Percentiles rank a stretch among this genome's conserved stretches.
These are phyloP conservation scores for Garrulus glandarius DNA, from an alignment of 2,797 vertebrate genomes.

Conservation along the genomic window DNA sequence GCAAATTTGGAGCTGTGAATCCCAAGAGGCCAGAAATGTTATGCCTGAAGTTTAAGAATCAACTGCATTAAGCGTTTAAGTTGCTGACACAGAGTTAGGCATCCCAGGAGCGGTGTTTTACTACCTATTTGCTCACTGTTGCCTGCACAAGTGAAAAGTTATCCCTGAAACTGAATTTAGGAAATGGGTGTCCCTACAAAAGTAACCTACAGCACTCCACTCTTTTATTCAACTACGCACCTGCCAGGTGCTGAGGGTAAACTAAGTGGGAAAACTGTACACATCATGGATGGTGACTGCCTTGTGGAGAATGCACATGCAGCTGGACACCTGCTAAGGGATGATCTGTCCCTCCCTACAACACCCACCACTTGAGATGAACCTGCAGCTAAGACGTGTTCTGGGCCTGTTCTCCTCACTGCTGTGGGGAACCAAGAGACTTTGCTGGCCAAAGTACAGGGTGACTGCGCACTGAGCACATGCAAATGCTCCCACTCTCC, in stretches of 20 bases:
- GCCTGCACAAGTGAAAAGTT: not conserved
- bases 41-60: not conserved
- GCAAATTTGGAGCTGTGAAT: not conserved
- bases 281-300: not conserved
- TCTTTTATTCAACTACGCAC: not conserved
- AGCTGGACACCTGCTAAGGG: not conserved
- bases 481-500: not conserved
- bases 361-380: not conserved
- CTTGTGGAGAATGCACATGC: not conserved
- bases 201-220: not conserved
- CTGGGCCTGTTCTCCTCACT: not conserved
- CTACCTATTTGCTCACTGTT: not conserved
- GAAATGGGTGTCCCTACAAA: not conserved
- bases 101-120: not conserved
- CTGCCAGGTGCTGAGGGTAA: not conserved
- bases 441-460: not conserved
- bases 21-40: not conserved
- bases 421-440: not conserved
- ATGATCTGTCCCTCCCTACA: not conserved
- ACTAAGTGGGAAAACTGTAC: not conserved
- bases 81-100: not conserved
- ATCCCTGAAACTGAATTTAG: not conserved
- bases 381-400: not conserved
- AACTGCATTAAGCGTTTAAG: not conserved
- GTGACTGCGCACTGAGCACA: fast-evolving